phyloP scores from a whole-genome alignment of 2,113 vertebrate species.

The Alosa alosa region DNA sequence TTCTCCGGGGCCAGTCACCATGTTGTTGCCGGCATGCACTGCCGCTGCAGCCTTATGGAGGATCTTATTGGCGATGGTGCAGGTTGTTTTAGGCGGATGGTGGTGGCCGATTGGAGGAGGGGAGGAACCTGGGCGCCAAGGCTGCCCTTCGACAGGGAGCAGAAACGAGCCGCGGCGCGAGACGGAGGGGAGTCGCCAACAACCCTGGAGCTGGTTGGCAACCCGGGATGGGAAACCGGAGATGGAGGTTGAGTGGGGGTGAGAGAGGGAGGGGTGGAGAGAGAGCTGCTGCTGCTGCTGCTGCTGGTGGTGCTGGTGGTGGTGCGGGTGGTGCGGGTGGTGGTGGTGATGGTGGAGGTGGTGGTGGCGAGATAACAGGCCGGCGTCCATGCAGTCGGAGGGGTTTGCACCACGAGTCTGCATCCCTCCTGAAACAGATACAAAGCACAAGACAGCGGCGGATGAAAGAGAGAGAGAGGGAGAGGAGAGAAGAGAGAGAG shows the following conservation, averaged over 20 bases:
- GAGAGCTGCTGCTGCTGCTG: constrained; percentile 45
- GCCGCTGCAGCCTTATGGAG: constrained; percentile 96
- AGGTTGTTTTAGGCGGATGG: constrained; percentile 94
- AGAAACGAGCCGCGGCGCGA: constrained; percentile 40
- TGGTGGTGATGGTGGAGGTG: constrained; percentile 49
- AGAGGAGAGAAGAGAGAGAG: background rate
- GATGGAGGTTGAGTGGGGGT: constrained; percentile 34
- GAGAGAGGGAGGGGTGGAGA: constrained; percentile 59
- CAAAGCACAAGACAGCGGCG: background rate
- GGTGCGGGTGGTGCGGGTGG: constrained; percentile 40
- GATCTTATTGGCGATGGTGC: constrained; percentile 98
- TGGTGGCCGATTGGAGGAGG: constrained; percentile 37
- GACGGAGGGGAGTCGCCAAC: constrained; percentile 44
- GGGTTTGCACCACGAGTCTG: constrained; percentile 59
- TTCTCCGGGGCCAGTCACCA: too few relatives aligned
- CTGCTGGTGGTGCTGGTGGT: background rate
- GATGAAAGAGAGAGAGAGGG: background rate
- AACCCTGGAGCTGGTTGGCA: constrained; percentile 34
- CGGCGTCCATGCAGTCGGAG: constrained; percentile 61
- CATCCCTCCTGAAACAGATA: constrained; percentile 53
- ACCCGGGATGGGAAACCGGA: constrained; percentile 28
- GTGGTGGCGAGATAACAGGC: constrained; percentile 48
- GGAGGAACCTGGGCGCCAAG: constrained; percentile 59
- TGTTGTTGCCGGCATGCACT: constrained; percentile 98
- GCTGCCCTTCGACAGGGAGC: too few relatives aligned